Evolutionary conservation across 1,140 invertebrate species (phyloP).

Genomic region (Chlorops oryzae): DNA sequence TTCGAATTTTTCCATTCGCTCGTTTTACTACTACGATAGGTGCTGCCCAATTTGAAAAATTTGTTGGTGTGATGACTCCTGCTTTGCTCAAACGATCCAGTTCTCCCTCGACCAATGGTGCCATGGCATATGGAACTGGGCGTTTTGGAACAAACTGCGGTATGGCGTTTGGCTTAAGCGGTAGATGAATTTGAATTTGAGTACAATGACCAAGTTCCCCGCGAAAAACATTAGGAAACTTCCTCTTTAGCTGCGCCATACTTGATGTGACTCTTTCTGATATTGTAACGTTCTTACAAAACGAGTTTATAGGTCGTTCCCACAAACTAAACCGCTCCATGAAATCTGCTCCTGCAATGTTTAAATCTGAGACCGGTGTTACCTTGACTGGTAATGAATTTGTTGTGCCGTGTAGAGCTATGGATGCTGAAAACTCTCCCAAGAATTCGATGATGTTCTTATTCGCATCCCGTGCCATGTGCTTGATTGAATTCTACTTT

Average conservation of each 20-base stretch:
- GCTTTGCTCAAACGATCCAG: neutral
- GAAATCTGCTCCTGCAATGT: constrained; percentile 4
- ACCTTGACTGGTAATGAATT: neutral
- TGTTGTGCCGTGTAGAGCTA: neutral
- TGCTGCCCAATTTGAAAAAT: constrained; percentile 41
- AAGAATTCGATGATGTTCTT: neutral
- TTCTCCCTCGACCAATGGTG: neutral
- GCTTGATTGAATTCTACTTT: neutral
- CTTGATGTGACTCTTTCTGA: no score
- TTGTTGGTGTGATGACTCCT: constrained; percentile 16
- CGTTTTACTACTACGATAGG: constrained; percentile 46
- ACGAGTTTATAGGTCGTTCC: constrained; percentile 2
- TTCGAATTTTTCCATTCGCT: constrained; percentile 25
- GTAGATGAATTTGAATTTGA: constrained; percentile 5
- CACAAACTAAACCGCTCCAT: constrained; percentile 9
- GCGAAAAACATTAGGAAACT: constrained; percentile 5
- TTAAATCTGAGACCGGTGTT: neutral
- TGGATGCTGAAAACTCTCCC: neutral
- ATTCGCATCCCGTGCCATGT: neutral
- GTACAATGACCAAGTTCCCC: constrained; percentile 2
- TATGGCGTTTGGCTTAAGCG: neutral
- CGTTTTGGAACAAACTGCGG: constrained; percentile 1
- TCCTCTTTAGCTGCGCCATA: neutral
- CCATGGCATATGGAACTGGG: constrained; percentile 1
- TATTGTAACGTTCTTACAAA: neutral